Evolutionary conservation across 2,113 vertebrate species (phyloP).

Genomic region (Tetrao urogallus): DNA sequence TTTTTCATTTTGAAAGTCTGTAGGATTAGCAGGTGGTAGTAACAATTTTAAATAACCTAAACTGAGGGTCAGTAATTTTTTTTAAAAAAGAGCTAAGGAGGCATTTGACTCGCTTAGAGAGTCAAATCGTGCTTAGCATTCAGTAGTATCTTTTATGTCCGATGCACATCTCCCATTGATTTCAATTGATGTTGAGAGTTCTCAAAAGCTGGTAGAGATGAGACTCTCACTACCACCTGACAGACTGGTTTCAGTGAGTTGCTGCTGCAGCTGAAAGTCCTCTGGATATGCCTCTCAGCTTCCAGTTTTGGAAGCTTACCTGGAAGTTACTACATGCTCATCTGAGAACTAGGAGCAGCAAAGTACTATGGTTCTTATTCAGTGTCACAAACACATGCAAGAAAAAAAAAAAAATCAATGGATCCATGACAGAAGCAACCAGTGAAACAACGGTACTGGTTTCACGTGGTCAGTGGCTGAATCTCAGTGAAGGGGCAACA

Average conservation of each 20-base stretch:
- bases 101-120: neutral
- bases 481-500: neutral
- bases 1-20: neutral
- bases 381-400: too few species aligned
- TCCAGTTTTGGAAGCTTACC: neutral
- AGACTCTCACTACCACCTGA: neutral
- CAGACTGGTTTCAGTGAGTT: neutral
- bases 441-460: neutral
- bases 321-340: neutral
- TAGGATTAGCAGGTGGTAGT: neutral
- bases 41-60: neutral
- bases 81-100: neutral
- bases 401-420: neutral
- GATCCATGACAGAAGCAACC: neutral
- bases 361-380: neutral
- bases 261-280: neutral
- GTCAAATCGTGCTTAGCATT: neutral
- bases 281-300: neutral
- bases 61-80: neutral
- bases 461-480: neutral
- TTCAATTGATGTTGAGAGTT: neutral
- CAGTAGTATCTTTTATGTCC: neutral
- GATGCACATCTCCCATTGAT: neutral
- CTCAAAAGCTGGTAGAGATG: neutral
- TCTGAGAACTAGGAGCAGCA: neutral